Evolutionary conservation across 1,140 invertebrate species (phyloP).

Genomic region (Lucilia sericata): DNA sequence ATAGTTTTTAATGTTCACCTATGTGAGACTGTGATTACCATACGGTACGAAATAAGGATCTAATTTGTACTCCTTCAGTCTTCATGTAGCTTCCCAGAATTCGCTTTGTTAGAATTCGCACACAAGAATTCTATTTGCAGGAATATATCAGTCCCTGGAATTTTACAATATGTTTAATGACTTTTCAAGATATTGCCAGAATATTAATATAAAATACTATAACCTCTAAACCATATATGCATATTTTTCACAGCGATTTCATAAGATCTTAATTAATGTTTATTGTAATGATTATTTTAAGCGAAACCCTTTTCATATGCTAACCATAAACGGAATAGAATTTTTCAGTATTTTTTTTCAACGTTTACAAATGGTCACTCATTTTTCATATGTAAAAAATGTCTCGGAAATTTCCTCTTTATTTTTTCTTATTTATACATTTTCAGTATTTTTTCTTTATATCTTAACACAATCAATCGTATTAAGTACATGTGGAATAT

Average conservation of each 20-base stretch:
- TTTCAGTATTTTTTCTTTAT: not conserved
- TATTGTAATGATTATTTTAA: not conserved
- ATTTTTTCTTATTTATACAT: not conserved
- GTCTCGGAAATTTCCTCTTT: slow-evolving; percentile 3
- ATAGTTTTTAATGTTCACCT: no score
- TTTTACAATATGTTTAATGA: no score
- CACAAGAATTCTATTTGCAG: no score
- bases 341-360: not conserved
- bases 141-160: no score
- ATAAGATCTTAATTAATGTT: not conserved
- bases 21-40: no score
- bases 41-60: no score
- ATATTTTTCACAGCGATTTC: not conserved
- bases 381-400: slow-evolving; percentile 27
- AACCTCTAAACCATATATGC: no score
- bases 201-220: no score
- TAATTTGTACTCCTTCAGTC: no score
- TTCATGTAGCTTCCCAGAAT: no score
- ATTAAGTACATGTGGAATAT: not conserved
- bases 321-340: not conserved
- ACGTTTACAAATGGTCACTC: not conserved
- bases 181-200: no score
- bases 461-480: slow-evolving; percentile 20
- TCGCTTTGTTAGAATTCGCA: no score
- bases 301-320: slow-evolving; percentile 1